phyloP scores from a whole-genome alignment of 1,140 invertebrate species.

The Drosophila nebulosa region DNA sequence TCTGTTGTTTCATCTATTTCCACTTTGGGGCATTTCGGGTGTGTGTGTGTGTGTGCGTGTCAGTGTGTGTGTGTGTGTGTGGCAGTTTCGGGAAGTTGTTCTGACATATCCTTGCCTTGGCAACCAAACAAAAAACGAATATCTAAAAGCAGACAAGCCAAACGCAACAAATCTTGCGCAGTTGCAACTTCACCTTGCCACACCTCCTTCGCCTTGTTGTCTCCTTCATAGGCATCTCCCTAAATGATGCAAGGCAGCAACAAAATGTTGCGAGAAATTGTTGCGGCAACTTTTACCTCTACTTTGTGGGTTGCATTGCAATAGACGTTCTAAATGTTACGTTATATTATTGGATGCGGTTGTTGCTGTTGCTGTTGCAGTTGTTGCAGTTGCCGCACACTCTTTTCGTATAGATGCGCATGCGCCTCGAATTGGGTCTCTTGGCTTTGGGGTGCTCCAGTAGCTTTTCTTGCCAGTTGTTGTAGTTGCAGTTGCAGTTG shows the following conservation, averaged over 20 bases:
- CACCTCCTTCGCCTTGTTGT: neutral
- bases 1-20: neutral
- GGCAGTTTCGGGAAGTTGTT: constrained; percentile 32
- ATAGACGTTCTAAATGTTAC: constrained; percentile 72
- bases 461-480: constrained; percentile 39
- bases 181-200: neutral
- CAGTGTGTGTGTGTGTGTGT: neutral
- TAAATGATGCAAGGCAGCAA: constrained; percentile 44
- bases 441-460: constrained; percentile 58
- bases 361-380: constrained; percentile 19
- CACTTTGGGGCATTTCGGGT: constrained; percentile 4
- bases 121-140: neutral
- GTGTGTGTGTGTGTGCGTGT: neutral
- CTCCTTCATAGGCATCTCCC: neutral
- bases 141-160: constrained; percentile 3
- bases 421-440: constrained; percentile 70
- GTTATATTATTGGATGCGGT: constrained; percentile 49
- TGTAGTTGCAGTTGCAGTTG: constrained; percentile 31
- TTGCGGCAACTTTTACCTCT: constrained; percentile 32
- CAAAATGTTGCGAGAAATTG: constrained; percentile 59
- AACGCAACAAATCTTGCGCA: constrained; percentile 45
- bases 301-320: constrained; percentile 26
- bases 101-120: constrained; percentile 44
- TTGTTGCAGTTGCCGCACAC: constrained; percentile 13
- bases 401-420: constrained; percentile 29